Conservation (phyloP, 2,797 vertebrate genomes). For the Xiphophorus birchmanni region DNA sequence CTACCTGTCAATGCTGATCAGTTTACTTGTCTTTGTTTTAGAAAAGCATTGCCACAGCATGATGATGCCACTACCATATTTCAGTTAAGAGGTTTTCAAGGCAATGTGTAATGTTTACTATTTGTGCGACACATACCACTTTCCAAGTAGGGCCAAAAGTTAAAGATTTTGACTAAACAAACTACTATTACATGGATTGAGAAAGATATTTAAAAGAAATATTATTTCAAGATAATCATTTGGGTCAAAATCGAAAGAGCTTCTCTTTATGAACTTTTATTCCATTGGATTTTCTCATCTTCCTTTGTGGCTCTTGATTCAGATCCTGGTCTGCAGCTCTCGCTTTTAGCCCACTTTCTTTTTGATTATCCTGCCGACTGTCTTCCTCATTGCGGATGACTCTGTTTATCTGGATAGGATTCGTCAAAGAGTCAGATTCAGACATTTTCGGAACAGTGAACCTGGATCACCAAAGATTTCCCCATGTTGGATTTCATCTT, state of each 20-base stretch:
- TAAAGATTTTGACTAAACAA: no score
- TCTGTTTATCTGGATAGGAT: neutral
- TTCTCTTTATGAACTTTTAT: neutral
- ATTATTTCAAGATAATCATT: neutral
- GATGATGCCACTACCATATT: no score
- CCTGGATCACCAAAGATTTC: neutral
- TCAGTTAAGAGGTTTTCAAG: neutral
- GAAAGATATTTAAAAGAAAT: no score
- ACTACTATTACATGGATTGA: no score
- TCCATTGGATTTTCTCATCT: neutral
- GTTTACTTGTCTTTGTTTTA: no score
- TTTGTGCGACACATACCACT: neutral
- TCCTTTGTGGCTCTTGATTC: neutral
- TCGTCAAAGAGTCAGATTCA: neutral
- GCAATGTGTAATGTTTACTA: neutral
- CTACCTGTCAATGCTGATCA: neutral
- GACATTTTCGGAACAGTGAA: neutral
- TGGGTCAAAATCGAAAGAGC: neutral
- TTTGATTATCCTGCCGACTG: neutral
- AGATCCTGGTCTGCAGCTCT: neutral
- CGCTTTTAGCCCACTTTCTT: neutral
- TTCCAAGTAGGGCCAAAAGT: neutral
- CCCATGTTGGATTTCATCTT: neutral
- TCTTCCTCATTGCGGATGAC: neutral
- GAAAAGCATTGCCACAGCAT: no score